Percentiles rank a stretch among this genome's conserved stretches.
Evolutionary conservation across 2,888 invertebrate species (phyloP).

Genomic region (Agapetus fuscipes): DNA sequence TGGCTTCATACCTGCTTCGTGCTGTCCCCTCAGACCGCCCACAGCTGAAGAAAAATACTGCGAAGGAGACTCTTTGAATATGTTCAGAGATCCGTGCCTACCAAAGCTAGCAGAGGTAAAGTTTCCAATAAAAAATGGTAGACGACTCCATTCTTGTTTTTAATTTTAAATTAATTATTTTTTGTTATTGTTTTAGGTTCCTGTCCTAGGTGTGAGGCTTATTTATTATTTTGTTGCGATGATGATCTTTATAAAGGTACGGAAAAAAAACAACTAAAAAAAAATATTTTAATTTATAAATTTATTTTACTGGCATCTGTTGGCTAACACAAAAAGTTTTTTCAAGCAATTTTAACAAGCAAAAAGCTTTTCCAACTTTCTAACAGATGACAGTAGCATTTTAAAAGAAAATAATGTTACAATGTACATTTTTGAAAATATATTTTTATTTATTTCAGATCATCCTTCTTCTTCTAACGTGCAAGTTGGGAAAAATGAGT

Average conservation of each 20-base stretch:
- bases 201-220: conserved; percentile 1
- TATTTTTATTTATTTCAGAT: conserved; percentile 1
- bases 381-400: too few species aligned
- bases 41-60: not conserved
- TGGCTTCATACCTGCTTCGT: conserved; percentile 25
- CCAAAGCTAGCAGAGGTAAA: not conserved
- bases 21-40: conserved; percentile 22
- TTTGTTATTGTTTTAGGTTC: not conserved
- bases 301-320: not conserved
- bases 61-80: not conserved
- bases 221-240: conserved; percentile 1
- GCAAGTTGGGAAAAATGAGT: not conserved
- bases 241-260: conserved; percentile 1
- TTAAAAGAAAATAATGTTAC: too few species aligned
- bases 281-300: not conserved
- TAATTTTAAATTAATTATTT: not conserved
- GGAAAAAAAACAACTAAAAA: not conserved
- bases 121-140: not conserved
- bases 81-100: not conserved
- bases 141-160: not conserved
- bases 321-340: not conserved
- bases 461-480: not conserved
- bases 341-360: too few species aligned
- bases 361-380: too few species aligned
- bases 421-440: not conserved